A percentile compares a stretch with the other conserved stretches of the same genome.
Evolutionary conservation across 1,140 invertebrate species (phyloP).

Genomic region (Lepidostoma basale): DNA sequence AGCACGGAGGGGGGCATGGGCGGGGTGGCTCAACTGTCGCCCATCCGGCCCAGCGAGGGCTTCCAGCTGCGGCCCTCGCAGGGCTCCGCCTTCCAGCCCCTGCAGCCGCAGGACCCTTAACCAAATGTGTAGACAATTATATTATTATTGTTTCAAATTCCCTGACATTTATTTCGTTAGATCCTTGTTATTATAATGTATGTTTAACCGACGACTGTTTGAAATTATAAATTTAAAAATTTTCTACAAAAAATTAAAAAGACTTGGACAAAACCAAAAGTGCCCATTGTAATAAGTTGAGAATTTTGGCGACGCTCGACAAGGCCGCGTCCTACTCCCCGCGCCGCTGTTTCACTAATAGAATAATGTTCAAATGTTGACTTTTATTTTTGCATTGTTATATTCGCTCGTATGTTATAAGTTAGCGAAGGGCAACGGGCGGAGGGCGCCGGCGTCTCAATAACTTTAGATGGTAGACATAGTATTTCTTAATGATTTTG

Average conservation of each 20-base stretch:
- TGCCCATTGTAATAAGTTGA: slow-evolving; percentile 64
- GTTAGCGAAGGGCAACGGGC: slow-evolving; percentile 33
- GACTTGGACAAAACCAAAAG: slow-evolving; percentile 64
- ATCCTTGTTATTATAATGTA: slow-evolving; percentile 42
- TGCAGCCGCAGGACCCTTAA: slow-evolving; percentile 62
- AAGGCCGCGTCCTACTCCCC: slow-evolving; percentile 7
- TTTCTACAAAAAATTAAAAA: slow-evolving; percentile 46
- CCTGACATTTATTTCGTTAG: slow-evolving; percentile 32
- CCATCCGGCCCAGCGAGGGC: slow-evolving; percentile 63
- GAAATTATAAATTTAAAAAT: slow-evolving; percentile 31
- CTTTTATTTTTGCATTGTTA: slow-evolving; percentile 45
- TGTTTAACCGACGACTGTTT: slow-evolving; percentile 42
- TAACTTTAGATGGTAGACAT: slow-evolving; percentile 38
- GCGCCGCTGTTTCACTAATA: slow-evolving; percentile 29
- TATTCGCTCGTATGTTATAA: slow-evolving; percentile 40
- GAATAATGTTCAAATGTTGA: slow-evolving; percentile 39
- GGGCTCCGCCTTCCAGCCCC: slow-evolving; percentile 81
- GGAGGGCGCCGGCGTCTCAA: slow-evolving; percentile 26
- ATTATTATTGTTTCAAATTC: slow-evolving; percentile 38
- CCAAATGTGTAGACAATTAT: slow-evolving; percentile 44
- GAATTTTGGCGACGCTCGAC: slow-evolving; percentile 47
- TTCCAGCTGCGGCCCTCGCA: slow-evolving; percentile 82
- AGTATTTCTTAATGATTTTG: slow-evolving; percentile 42
- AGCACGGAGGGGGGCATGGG: slow-evolving; percentile 62
- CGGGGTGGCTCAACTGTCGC: slow-evolving; percentile 35